A percentile compares a stretch with the other conserved stretches of the same genome.
These are phyloP conservation scores for Ichneumoninae sp. DNA, from an alignment of 2,888 invertebrate species.

Conservation along the genomic window DNA sequence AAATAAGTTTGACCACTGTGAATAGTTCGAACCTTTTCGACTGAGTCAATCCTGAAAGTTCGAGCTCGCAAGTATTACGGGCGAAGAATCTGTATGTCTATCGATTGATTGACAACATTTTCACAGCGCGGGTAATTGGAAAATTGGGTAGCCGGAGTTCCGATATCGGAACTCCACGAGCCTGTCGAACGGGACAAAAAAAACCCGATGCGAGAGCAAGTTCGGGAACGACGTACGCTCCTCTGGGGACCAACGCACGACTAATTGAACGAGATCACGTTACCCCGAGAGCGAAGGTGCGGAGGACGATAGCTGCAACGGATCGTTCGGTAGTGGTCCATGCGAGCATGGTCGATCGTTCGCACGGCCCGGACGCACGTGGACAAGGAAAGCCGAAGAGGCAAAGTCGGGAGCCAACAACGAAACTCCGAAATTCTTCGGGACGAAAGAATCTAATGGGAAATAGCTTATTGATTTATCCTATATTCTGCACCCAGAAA, in stretches of 20 bases:
- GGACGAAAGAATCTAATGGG: neutral
- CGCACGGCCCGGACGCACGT: constrained; percentile 39
- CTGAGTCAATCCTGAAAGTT: no score
- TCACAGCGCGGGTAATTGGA: no score
- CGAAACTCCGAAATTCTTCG: constrained; percentile 12
- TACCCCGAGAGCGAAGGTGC: constrained; percentile 49
- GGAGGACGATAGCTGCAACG: constrained; percentile 17
- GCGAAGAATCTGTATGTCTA: no score
- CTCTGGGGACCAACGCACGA: constrained; percentile 20
- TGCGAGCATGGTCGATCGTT: constrained; percentile 54
- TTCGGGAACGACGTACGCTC: constrained; percentile 14
- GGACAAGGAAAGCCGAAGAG: constrained; percentile 7
- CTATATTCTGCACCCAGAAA: neutral
- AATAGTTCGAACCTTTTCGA: no score
- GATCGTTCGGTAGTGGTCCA: constrained; percentile 10
- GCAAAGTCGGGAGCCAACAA: neutral
- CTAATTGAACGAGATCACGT: constrained; percentile 66
- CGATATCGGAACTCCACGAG: no score
- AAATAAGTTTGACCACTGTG: no score
- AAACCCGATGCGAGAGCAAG: neutral
- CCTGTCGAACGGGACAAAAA: neutral
- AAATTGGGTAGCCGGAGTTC: no score
- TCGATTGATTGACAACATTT: no score
- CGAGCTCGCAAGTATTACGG: no score
- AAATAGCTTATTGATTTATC: neutral